phyloP scores from a whole-genome alignment of 2,888 invertebrate genomes.

The Notodonta ziczac region DNA sequence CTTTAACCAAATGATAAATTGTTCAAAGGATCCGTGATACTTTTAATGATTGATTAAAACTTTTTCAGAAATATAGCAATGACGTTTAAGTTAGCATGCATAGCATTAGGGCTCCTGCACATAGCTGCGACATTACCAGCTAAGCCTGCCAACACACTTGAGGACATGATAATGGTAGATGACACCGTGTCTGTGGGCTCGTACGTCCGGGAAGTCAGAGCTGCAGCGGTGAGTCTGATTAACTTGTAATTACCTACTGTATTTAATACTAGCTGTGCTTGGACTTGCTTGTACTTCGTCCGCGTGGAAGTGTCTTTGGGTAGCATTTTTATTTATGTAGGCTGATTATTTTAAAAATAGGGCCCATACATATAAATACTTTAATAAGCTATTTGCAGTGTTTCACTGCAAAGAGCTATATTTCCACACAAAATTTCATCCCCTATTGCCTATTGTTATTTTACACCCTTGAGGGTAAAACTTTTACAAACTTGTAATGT shows the following conservation, averaged over 20 bases:
- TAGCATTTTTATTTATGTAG: no score
- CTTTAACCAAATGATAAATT: not conserved
- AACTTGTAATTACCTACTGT: not conserved
- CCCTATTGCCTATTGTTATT: no score
- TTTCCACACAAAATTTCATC: no score
- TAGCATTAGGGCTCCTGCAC: conserved; percentile 60
- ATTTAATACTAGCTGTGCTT: no score
- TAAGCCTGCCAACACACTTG: conserved; percentile 53
- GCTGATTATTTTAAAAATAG: no score
- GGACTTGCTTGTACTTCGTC: no score
- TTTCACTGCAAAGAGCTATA: no score
- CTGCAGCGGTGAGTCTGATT: conserved; percentile 71
- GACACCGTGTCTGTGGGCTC: conserved; percentile 84
- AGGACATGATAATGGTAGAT: conserved; percentile 70
- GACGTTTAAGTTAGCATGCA: conserved; percentile 50
- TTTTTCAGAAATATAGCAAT: conserved; percentile 39
- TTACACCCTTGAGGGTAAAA: no score
- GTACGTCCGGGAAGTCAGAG: conserved; percentile 83
- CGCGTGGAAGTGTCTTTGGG: no score
- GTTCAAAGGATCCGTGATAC: not conserved
- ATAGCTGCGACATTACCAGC: conserved; percentile 54
- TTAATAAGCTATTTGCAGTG: no score
- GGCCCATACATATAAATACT: no score
- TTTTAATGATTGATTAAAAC: conserved; percentile 7
- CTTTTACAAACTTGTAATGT: no score